A percentile compares a stretch with the other conserved stretches of the same genome.
Conservation (phyloP, 2,888 invertebrate genomes). For the Ypsolopha sequella region DNA sequence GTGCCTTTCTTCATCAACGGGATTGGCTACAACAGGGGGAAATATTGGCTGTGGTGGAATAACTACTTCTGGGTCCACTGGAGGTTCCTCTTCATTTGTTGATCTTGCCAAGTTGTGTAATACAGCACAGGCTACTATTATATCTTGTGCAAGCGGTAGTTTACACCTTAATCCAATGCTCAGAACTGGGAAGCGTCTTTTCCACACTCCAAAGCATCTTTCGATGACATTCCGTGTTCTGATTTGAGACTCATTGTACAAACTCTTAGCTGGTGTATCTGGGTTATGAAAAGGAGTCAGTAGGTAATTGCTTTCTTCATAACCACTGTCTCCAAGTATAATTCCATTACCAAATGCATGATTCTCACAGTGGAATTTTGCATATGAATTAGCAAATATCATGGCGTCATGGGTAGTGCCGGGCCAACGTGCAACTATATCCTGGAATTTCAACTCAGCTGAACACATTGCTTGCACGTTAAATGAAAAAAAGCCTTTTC, state of each 20-base stretch:
- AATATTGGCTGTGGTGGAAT: not conserved
- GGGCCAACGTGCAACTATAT: slow-evolving; percentile 7
- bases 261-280: slow-evolving; percentile 6
- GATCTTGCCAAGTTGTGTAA: slow-evolving; percentile 10
- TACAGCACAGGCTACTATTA: slow-evolving; percentile 11
- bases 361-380: slow-evolving; percentile 4
- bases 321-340: slow-evolving; percentile 10
- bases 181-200: too few relatives aligned
- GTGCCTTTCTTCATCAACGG: not conserved
- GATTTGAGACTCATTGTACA: slow-evolving; percentile 12
- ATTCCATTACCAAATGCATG: slow-evolving; percentile 6
- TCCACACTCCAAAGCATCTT: slow-evolving; percentile 12
- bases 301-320: slow-evolving; percentile 7
- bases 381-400: slow-evolving; percentile 7
- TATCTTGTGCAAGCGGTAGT: slow-evolving; percentile 6
- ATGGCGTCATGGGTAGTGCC: slow-evolving; percentile 11
- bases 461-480: slow-evolving; percentile 4
- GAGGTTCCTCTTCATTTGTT: slow-evolving; percentile 2
- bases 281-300: slow-evolving; percentile 8
- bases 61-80: slow-evolving; percentile 1
- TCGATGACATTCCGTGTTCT: slow-evolving; percentile 11
- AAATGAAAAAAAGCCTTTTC: slow-evolving; percentile 7
- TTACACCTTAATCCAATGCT: slow-evolving; percentile 7
- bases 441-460: slow-evolving; percentile 2
- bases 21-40: not conserved